Conservation (phyloP, 2,888 invertebrate genomes). For the Geophilus truncorum region DNA sequence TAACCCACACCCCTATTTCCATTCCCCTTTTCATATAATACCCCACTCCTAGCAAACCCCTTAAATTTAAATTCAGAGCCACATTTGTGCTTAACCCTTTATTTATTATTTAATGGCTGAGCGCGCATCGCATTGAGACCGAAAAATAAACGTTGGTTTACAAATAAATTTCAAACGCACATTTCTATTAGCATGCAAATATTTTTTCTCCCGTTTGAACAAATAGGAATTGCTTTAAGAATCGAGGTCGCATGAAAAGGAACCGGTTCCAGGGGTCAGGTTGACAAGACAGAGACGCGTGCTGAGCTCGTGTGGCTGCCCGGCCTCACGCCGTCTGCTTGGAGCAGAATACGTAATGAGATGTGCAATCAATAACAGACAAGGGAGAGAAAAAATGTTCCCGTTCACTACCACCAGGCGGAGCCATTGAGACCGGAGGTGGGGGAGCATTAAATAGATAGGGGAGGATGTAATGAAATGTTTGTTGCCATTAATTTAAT, state of each 20-base stretch:
- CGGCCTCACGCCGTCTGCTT: conserved; percentile 8
- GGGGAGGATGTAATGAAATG: background rate
- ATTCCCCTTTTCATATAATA: too few relatives aligned
- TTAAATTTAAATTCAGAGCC: background rate
- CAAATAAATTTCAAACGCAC: background rate
- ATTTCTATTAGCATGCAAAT: background rate
- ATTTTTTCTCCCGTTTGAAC: background rate
- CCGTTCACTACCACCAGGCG: background rate
- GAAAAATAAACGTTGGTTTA: background rate
- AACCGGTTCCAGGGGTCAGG: background rate
- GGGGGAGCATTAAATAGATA: background rate
- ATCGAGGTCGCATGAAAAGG: conserved; percentile 3
- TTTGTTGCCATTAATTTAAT: background rate
- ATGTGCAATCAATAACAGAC: conserved; percentile 13
- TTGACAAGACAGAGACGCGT: conserved; percentile 3
- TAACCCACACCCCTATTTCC: too few relatives aligned
- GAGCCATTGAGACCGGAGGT: background rate
- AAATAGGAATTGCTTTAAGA: background rate
- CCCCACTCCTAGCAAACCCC: too few relatives aligned
- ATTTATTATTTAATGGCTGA: background rate
- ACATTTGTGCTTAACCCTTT: background rate
- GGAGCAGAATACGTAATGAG: conserved; percentile 1
- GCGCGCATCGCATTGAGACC: background rate
- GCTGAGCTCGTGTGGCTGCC: conserved; percentile 1
- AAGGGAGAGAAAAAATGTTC: conserved; percentile 2